phyloP scores from a whole-genome alignment of 2,113 vertebrate species.

The Noturus placidus region DNA sequence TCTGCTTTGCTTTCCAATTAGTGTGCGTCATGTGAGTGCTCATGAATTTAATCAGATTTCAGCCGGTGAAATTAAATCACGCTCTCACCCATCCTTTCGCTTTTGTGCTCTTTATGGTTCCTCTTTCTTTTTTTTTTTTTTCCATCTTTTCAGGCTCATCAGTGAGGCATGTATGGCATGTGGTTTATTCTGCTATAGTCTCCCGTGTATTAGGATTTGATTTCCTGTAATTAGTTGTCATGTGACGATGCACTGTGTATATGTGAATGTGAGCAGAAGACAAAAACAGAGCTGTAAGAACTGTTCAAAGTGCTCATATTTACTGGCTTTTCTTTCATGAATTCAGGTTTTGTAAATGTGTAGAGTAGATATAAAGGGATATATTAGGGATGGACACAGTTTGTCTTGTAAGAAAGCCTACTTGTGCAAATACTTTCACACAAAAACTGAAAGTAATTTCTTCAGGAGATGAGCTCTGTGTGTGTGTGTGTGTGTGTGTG shows the following conservation, averaged over 20 bases:
- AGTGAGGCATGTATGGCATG: constrained; percentile 38
- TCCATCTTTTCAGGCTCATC: constrained; percentile 23
- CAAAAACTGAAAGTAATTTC: constrained; percentile 13
- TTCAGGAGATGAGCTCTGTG: constrained; percentile 20
- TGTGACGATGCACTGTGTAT: background rate
- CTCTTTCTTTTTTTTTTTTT: constrained; percentile 31
- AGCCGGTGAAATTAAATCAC: constrained; percentile 44
- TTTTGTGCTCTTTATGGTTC: constrained; percentile 29
- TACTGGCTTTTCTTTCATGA: background rate
- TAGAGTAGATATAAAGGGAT: background rate
- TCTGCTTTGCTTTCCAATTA: constrained; percentile 36
- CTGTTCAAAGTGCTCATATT: background rate
- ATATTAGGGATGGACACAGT: background rate
- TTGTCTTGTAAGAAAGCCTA: background rate
- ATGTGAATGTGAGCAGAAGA: background rate
- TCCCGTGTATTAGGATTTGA: constrained; percentile 17
- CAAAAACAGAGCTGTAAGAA: background rate
- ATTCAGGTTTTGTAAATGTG: background rate
- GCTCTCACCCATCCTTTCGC: background rate
- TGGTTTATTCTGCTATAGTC: background rate
- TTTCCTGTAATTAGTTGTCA: constrained; percentile 32
- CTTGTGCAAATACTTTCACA: background rate
- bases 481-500: constrained; percentile 31
- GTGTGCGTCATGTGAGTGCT: constrained; percentile 46
- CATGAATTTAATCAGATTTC: constrained; percentile 55